Evolutionary conservation across 2,888 invertebrate species (phyloP), one percentile per base, ranked within the genome.

Genomic region (Diogma glabrata): DNA sequence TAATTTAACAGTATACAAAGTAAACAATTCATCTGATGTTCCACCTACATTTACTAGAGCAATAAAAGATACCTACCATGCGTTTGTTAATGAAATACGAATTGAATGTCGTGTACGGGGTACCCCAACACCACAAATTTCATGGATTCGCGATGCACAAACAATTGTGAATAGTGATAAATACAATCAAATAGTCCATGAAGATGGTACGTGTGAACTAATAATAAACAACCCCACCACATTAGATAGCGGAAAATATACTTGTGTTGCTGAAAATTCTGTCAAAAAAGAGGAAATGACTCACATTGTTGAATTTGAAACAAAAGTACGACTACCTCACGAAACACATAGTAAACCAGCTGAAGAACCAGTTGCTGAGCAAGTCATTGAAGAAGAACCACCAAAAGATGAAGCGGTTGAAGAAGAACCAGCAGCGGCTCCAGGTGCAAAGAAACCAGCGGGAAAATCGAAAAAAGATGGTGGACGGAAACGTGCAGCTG

Each of bases 61-160:
- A 19, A 84, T 85, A 53, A 78, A 78, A 33, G 81, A 82, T 54
- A 73, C 72, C 14, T 79, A 79, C 60, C 75, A 73, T 58, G 72
- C 63, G 10, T 67, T 67, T 30, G 76, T 75, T n/a, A 76, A 87
- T 62, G 84, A 87, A 62, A 65, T 89, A n/a, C 75, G 81, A 5
- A 67, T 90, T 47, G 87, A 88, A 66, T 89, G 88, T 59, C 85
- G 84, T 58, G 80, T 87, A 1, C 72, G 88, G 33, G 84, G 85
- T 10, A 76, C 83, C 59, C 78, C 81, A 0, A 84, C 85, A 45
- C 81, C 87, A 5, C 72, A 74, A 17, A 72, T 87, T 4, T 75
- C 78, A 40, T 90, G 90, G 90, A 78, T 78, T 30, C 86, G 81
- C 64, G 84, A 89, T 64, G 84, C 85, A 1, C 72, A 72, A 24